These are phyloP conservation scores for Myiothlypis chrysogaster DNA, from an alignment of 2,797 vertebrate genomes.

Conservation along the genomic window DNA sequence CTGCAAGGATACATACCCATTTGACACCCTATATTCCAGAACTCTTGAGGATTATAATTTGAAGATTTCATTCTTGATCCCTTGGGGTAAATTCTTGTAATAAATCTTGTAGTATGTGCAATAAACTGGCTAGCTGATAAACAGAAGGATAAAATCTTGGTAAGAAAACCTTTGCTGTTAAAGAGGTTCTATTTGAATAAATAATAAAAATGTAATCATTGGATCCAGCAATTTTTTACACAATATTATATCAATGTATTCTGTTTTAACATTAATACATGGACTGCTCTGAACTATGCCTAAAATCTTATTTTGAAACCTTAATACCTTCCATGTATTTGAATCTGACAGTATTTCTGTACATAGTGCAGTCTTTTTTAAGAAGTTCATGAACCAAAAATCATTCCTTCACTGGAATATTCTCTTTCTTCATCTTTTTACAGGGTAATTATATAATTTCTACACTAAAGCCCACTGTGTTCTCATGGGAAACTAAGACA, in stretches of 20 bases:
- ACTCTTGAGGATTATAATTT: conserved; percentile 88
- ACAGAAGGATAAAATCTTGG: not conserved
- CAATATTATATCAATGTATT: not conserved
- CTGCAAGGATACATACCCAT: conserved; percentile 78
- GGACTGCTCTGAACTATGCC: rapidly evolving
- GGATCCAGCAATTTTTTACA: not conserved
- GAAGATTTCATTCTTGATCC: conserved; percentile 79
- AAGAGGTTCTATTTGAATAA: not conserved
- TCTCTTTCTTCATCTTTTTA: not conserved
- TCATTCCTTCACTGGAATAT: not conserved
- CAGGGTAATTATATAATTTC: not conserved
- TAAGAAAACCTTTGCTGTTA: not conserved
- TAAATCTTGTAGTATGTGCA: conserved; percentile 80
- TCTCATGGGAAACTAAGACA: not conserved
- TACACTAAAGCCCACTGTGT: not conserved
- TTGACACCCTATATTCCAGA: conserved; percentile 91
- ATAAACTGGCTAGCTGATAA: conserved; percentile 79
- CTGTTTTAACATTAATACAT: not conserved
- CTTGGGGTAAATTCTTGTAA: conserved; percentile 88
- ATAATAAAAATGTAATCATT: not conserved
- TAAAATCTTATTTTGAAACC: not conserved
- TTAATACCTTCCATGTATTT: not conserved
- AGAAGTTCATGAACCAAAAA: not conserved
- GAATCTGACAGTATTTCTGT: not conserved
- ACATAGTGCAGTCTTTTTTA: not conserved